Conservation (phyloP, 35 echinoderm and acorn worm genomes). For the Acanthaster planci region DNA sequence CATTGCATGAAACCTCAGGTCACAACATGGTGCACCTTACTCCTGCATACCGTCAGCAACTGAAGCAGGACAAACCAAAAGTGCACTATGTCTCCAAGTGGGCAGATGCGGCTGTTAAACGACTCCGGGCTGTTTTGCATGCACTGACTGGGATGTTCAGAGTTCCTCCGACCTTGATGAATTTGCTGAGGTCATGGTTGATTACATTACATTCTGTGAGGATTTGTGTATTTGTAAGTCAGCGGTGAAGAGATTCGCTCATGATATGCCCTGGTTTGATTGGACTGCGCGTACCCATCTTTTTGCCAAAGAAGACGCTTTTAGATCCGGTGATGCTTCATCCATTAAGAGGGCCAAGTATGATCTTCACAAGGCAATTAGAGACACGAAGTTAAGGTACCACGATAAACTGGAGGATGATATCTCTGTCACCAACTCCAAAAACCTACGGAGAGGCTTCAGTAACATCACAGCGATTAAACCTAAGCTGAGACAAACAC, state of each 20-base stretch:
- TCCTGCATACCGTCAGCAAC: conserved; percentile 32
- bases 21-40: conserved; percentile 43
- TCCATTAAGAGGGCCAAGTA: neutral
- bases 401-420: conserved; percentile 21
- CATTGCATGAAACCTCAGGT: too few relatives aligned
- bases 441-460: conserved; percentile 5
- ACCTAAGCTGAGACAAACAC: too few relatives aligned
- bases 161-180: conserved; percentile 16
- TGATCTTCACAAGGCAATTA: neutral
- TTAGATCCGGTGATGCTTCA: conserved; percentile 2
- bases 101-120: neutral
- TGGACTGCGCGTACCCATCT: neutral
- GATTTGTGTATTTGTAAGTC: neutral
- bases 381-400: conserved; percentile 3
- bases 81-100: neutral
- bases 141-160: neutral
- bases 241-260: conserved; percentile 4
- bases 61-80: conserved; percentile 30
- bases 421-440: neutral
- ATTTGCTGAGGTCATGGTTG: conserved; percentile 20
- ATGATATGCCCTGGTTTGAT: conserved; percentile 51
- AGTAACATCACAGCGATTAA: conserved; percentile 4
- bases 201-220: conserved; percentile 33
- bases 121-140: neutral
- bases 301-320: neutral